Evolutionary conservation across 2,888 invertebrate species (phyloP), one percentile per base, ranked within the genome.

Genomic region (Desoria tigrina): DNA sequence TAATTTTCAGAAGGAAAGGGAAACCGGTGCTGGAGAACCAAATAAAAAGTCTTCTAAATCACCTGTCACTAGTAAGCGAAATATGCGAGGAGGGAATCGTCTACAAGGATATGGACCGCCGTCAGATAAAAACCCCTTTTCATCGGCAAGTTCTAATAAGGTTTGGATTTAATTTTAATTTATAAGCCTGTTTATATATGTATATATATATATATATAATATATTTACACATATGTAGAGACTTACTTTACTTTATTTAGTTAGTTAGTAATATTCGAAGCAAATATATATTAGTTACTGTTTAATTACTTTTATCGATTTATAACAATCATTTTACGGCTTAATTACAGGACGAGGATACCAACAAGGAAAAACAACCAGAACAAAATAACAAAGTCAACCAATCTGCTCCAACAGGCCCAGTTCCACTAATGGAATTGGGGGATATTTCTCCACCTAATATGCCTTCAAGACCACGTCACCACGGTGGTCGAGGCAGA

Each of bases 31-130:
- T 24, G 50, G 54, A 14, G 57, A 54, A 27, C 18, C 63, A 54
- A 51, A n/a, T 2, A 14, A 55, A 49, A 72, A 71, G 42, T 69
- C 69, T n/a, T n/a, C n/a, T n/a, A n/a, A n/a, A n/a, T n/a, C n/a
- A n/a, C 73, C 73, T 39, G 66, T 63, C 32, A 69, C 65, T 14
- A 53, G 79, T 79, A 42, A 75, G 73, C 61, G 61, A 76, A 59
- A 73, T 32, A 58, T n/a, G 2, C 49, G 80, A 66, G 76, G 77
- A 53, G 77, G 87, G 64, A 84, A 84, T 73, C 83, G 89, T 72
- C 86, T 89, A 65, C 85, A 89, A 73, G 88, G 88, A 4, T 90
- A 90, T 79, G 90, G 90, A 0, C 89, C 89, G n/a, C 90, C 90
- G 0, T 87, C 89, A 63, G 87, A 88, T 39, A 90, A 90, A 78